Percentiles rank a stretch among this genome's conserved stretches.
Conservation (phyloP, 1,140 invertebrate genomes). For the Hyles vespertilio region DNA sequence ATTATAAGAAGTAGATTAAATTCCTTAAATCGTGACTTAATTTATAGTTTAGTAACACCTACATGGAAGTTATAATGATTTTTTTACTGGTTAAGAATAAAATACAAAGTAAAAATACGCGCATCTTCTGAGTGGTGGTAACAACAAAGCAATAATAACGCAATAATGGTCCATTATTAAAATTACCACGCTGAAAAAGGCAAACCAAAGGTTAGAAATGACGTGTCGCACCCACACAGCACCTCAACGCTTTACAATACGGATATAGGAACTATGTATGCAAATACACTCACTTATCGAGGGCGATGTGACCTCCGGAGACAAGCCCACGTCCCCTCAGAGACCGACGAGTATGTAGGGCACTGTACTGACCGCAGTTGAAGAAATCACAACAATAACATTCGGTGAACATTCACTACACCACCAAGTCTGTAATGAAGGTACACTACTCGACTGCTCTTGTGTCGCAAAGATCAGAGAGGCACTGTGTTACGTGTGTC, state of each 20-base stretch:
- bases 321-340: conserved; percentile 47
- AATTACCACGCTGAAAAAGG: conserved; percentile 32
- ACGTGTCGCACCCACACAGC: conserved; percentile 64
- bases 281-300: conserved; percentile 63
- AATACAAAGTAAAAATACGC: too few species aligned
- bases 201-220: conserved; percentile 35
- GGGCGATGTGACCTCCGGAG: conserved; percentile 48
- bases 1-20: too few species aligned
- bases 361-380: conserved; percentile 52
- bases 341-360: conserved; percentile 45
- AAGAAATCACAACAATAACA: conserved; percentile 69
- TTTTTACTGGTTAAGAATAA: too few species aligned
- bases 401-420: conserved; percentile 54
- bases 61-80: too few species aligned
- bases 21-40: too few species aligned
- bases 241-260: conserved; percentile 32
- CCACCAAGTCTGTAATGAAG: conserved; percentile 24
- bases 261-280: conserved; percentile 52
- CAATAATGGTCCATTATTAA: neutral
- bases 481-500: conserved; percentile 41
- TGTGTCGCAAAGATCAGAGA: conserved; percentile 63
- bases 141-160: too few species aligned
- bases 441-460: conserved; percentile 60
- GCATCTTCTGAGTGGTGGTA: too few species aligned
- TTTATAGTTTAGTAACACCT: too few species aligned